Evolutionary conservation across 2,888 invertebrate species (phyloP), one percentile per base, ranked within the genome.

Genomic region (Cactoblastis cactorum): DNA sequence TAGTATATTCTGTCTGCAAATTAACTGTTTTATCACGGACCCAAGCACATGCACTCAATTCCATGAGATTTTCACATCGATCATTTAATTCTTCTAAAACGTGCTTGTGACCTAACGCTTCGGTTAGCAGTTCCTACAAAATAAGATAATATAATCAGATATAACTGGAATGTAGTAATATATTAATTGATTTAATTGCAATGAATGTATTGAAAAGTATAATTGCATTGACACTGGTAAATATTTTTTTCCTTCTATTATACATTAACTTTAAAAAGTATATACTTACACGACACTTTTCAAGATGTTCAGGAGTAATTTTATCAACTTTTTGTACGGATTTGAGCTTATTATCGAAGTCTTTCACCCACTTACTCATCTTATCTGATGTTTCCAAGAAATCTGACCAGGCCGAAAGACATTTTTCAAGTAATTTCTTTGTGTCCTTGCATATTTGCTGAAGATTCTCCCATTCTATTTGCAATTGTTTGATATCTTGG

Each of bases 11-110:
- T 1, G 95, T 94, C 83, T 97, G 97, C 0, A 96, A 83, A 66
- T 95, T 94, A 0, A 96, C 95, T 2, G 96, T 96, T 77, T 95
- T 95, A 70, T 97, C 97, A 17, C 97, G 92, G 0, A 96, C 95
- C 91, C 95, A 94, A 14, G 94, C 93, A 67, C 95, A 94, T 24
- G 96, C 96, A 68, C 96, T 95, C 46, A 95, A 92, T 73, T 97
- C 97, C 93, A 97, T 94, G 0, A 97, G 86, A 45, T 94, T 91
- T 80, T 97, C 97, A 71, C 97, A 97, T 63, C 94, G 92, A 71
- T 97, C 97, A 67, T 95, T 96, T 0, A 97, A 83, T 71, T 95
- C 95, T 86, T 97, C 97, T 58, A 97, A 88, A 14, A 93, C 91
- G 18, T 93, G 92, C 77, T 96, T 96, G 63, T 95, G 93, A 19